Evolutionary conservation across 2,113 vertebrate species (phyloP).

Genomic region (Channa maculata): DNA sequence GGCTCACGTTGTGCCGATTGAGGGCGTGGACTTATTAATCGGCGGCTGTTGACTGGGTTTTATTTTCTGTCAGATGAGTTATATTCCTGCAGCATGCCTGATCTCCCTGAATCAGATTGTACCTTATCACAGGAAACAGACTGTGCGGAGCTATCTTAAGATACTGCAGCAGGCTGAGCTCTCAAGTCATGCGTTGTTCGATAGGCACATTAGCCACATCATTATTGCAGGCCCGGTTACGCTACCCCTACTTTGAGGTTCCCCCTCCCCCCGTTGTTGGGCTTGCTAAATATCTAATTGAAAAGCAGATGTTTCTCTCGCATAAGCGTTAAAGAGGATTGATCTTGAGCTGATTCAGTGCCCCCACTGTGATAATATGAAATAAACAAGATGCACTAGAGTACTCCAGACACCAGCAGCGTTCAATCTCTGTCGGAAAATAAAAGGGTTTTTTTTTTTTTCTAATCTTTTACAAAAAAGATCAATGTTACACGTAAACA

Average conservation of each 20-base stretch:
- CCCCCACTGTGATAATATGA: conserved; percentile 55
- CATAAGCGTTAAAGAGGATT: conserved; percentile 71
- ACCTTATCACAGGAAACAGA: conserved; percentile 80
- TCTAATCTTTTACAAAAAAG: neutral
- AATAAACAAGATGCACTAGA: conserved; percentile 56
- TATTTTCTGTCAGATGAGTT: conserved; percentile 70
- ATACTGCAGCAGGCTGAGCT: conserved; percentile 68
- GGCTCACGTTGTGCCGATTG: conserved; percentile 50
- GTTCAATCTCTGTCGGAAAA: conserved; percentile 24
- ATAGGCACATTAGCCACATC: conserved; percentile 75
- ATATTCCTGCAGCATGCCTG: conserved; percentile 67
- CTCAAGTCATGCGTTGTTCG: conserved; percentile 61
- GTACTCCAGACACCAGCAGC: conserved; percentile 25
- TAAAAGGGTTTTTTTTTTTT: conserved; percentile 2
- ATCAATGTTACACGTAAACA: neutral
- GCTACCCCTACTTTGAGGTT: conserved; percentile 65
- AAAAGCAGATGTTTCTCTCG: conserved; percentile 72
- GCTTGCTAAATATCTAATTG: conserved; percentile 74
- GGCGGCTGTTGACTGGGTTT: conserved; percentile 63
- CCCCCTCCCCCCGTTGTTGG: conserved; percentile 45
- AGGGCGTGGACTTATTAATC: conserved; percentile 69
- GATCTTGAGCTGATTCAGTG: conserved; percentile 59
- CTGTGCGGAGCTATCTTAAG: conserved; percentile 63
- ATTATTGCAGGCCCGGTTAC: conserved; percentile 68
- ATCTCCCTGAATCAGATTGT: conserved; percentile 74